Evolutionary conservation across 2,888 invertebrate species (phyloP), one percentile per base, ranked within the genome.

Genomic region (Polydrusus tereticollis): DNA sequence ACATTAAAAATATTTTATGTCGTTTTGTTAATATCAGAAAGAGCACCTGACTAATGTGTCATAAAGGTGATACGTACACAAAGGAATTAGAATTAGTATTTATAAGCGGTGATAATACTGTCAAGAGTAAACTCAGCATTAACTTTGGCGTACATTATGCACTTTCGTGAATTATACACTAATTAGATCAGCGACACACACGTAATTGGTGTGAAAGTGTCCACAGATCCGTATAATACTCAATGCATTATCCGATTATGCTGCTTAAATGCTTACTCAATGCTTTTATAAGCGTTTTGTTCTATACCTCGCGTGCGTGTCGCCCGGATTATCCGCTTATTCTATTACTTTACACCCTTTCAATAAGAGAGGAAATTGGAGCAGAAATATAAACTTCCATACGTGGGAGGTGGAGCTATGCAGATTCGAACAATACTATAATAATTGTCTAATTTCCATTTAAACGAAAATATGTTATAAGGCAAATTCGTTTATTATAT

Each of bases 131-230:
- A 55, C 23, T 62, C 63, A 43, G 63, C 72, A 62, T 55, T 63
- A 64, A 73, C 64, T 73, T 69, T 36, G 59, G 41, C 72, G 59
- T 69, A 60, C 14, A 59, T 68, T 73, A 72, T 69, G 69, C 74
- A 69, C 62, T 74, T 72, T 65, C 20, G 52, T 69, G 52, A 71
- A 68, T 71, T 63, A 71, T 58, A 71, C 68, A 71, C 72, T 69
- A 69, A 65, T 74, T 72, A 70, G 70, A 73, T 73, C 62, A 67
- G 67, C 70, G 66, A 67, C 73, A 72, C 69, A 74, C 69, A 75
- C 70, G 55, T 75, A 75, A 75, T 75, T 75, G 73, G 75, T 71
- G 71, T 75, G 73, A 75, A 75, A 75, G 73, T 71, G 73, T 73
- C 68, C 75, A 75, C 62, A 66, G 71, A 70, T 70, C 73, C 75